These are phyloP conservation scores for Ectemnius continuus DNA, from an alignment of 2,888 invertebrate genomes.

Conservation along the genomic window DNA sequence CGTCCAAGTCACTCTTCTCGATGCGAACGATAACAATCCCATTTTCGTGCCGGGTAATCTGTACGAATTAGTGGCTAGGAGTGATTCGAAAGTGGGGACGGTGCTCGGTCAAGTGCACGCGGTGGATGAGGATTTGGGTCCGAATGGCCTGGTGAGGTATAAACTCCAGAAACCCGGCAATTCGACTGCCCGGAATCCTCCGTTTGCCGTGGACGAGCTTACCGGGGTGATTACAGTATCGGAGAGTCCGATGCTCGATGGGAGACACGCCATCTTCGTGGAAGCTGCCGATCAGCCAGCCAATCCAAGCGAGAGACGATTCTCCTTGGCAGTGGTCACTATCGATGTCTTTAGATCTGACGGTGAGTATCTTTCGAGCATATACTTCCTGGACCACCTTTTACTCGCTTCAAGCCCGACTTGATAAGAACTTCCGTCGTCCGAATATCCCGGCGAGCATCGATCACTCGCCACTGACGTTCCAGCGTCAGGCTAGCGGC, in stretches of 20 bases:
- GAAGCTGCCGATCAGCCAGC: constrained; percentile 91
- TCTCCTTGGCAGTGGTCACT: constrained; percentile 91
- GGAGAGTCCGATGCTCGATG: constrained; percentile 83
- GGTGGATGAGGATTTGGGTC: constrained; percentile 88
- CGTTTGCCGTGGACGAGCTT: constrained; percentile 86
- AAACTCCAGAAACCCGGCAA: constrained; percentile 85
- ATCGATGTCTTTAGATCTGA: constrained; percentile 84
- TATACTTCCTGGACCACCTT: too few relatives aligned
- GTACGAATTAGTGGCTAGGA: constrained; percentile 87
- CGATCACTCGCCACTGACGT: too few relatives aligned
- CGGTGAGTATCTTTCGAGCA: constrained; percentile 58
- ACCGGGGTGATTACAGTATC: constrained; percentile 85
- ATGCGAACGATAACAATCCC: constrained; percentile 95
- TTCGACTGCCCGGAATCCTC: constrained; percentile 82
- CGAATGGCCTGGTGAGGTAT: constrained; percentile 88
- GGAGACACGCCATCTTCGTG: constrained; percentile 89
- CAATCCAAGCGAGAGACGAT: constrained; percentile 90
- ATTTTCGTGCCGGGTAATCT: constrained; percentile 90
- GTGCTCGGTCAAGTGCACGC: constrained; percentile 89
- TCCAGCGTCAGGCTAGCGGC: too few relatives aligned
- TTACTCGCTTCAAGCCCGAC: too few relatives aligned
- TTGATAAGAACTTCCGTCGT: too few relatives aligned
- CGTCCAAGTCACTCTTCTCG: constrained; percentile 90
- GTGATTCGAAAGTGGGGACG: constrained; percentile 85
- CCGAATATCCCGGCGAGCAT: too few relatives aligned